A percentile compares a stretch with the other conserved stretches of the same genome.
Conservation (phyloP, 2,113 vertebrate genomes). For the Chlamydotis undulata region DNA sequence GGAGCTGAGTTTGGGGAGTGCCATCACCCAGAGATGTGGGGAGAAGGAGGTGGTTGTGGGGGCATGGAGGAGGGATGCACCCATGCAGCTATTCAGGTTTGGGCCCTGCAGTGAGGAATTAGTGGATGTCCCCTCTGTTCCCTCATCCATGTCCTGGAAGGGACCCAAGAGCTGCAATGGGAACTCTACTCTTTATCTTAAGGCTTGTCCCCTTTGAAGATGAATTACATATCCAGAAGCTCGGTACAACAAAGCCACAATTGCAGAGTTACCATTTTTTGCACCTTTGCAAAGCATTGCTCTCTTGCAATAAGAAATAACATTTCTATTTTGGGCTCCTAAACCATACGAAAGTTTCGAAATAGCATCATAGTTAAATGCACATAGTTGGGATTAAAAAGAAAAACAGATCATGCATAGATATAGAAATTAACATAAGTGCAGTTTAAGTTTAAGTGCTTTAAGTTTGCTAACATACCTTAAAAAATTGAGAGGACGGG, state of each 20-base stretch:
- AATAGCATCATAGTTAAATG: not conserved
- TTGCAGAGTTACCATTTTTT: not conserved
- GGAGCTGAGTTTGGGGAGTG: fast-evolving
- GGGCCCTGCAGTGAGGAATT: not conserved
- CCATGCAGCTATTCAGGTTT: not conserved
- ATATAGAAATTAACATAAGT: not conserved
- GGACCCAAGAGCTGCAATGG: not conserved
- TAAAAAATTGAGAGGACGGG: not conserved
- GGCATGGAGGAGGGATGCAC: not conserved
- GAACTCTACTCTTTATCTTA: not conserved
- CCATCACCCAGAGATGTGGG: not conserved
- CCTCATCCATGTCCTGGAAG: not conserved
- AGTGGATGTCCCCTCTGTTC: not conserved
- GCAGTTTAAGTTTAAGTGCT: not conserved
- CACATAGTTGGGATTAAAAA: not conserved
- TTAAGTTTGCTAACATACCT: not conserved
- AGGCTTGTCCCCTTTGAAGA: not conserved
- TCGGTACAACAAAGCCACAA: not conserved
- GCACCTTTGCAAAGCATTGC: not conserved
- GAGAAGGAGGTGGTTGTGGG: not conserved
- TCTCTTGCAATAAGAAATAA: not conserved
- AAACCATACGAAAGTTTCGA: conserved; percentile 9
- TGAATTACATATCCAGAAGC: not conserved
- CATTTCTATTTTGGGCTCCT: conserved; percentile 1
- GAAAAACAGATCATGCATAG: not conserved